A percentile compares a stretch with the other conserved stretches of the same genome.
These are phyloP conservation scores for Drosophila melanocephala DNA, from an alignment of 2,888 invertebrate genomes.

Conservation along the genomic window DNA sequence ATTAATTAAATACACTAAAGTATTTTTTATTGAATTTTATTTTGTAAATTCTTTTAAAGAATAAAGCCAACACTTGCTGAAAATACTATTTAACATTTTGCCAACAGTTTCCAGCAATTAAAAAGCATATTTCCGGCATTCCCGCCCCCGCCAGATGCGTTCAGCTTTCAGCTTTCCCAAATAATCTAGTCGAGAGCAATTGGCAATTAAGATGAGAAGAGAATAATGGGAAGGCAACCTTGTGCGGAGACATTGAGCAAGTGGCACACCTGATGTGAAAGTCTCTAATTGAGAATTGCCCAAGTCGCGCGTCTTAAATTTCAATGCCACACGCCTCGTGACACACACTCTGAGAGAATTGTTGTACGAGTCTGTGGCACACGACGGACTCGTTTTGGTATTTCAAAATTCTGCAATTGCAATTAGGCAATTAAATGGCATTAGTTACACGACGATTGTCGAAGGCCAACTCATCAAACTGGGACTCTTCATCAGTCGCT, in stretches of 20 bases:
- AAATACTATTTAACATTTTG: background rate
- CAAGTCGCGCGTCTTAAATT: conserved; percentile 10
- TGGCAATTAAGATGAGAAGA: conserved; percentile 15
- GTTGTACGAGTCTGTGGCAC: conserved; percentile 52
- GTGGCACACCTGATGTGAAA: conserved; percentile 44
- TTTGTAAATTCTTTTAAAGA: background rate
- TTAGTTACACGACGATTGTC: conserved; percentile 57
- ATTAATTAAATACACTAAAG: background rate
- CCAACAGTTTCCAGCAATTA: background rate
- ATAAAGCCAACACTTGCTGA: too few species aligned
- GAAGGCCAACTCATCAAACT: conserved; percentile 48
- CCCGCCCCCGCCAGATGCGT: background rate
- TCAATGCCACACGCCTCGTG: conserved; percentile 66
- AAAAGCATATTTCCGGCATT: background rate
- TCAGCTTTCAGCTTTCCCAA: background rate
- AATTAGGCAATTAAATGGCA: conserved; percentile 75
- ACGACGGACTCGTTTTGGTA: conserved; percentile 45
- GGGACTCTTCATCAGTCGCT: background rate
- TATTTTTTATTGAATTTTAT: background rate
- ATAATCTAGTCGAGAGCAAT: conserved; percentile 8
- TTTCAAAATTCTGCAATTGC: conserved; percentile 47
- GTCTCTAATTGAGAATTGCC: background rate
- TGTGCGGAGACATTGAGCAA: conserved; percentile 1
- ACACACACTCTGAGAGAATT: conserved; percentile 7
- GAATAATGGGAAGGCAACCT: conserved; percentile 10